Base-by-base conservation (phyloP, 2,797 vertebrate species). In the Phalanger gymnotis region DNA sequence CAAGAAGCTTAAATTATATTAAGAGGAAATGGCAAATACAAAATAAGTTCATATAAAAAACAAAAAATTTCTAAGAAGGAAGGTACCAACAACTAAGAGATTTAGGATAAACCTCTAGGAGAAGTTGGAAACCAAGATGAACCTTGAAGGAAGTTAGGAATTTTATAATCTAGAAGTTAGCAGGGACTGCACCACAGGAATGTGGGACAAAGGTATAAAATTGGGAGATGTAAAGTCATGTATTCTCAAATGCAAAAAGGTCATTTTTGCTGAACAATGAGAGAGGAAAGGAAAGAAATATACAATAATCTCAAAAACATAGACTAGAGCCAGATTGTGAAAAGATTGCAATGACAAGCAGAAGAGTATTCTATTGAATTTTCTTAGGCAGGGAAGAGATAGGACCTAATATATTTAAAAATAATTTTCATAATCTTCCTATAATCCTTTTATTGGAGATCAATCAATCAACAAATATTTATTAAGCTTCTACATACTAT, bases 111-210 rank as follows among this genome's bases (percentile, higher is more conserved):
- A 66, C 61, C 34, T 66, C 14, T 16, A 5, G 61, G 1, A 66
- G 13, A 14, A 19, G 5, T 6, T 66, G 13, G 14, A 4, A 16
- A 1, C 4, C 2, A 28, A n/a, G 14, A n/a, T n/a, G 34, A n/a
- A 61, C 3, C 14, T 66, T 66, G 34, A 66, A 66, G 34, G 34
- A 66, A n/a, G 34, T 19, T 66, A n/a, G 61, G 61, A 16, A 66
- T 66, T n/a, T 66, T n/a, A 19, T 19, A n/a, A 66, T n/a, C 14
- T n/a, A 16, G 34, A n/a, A 31, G 61, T 66, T 4, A n/a, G 19
- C 16, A n/a, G 14, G 34, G 5, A 66, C 14, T 66, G 61, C 34
- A 66, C 4, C 6, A n/a, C 61, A n/a, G 13, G 61, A 14, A 66
- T 66, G 4, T 66, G 61, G 34, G 34, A n/a, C 34, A n/a, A 66